Base-by-base conservation (phyloP, 92 coral and sea anemone genomes). In the Palythoa heliodiscus region DNA sequence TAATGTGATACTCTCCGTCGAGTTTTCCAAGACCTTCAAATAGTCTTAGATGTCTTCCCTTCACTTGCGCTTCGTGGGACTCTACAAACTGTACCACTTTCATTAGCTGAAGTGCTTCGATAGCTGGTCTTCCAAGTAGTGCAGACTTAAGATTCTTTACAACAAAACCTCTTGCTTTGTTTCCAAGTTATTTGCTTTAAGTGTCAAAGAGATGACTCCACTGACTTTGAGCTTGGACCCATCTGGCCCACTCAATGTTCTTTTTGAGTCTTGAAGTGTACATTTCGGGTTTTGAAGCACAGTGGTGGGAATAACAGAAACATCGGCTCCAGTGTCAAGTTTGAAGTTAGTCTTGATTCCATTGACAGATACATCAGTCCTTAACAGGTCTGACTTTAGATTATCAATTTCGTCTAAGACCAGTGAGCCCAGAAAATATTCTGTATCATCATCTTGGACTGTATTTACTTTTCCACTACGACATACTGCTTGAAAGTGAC, bases 71-170 rank as follows among this genome's bases (percentile, higher is more conserved):
- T 68, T 68, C 72, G 14, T 68, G 22, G 2, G 72, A 68, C 83
- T 52, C 66, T 77, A 77, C 83, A 19, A 29, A 13, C 2, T 77
- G 83, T 48, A 77, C 83, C 2, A 77, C 63, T 54, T 48, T 48
- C 7, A 77, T 69, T 54, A 77, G 69, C 47, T 22, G 48, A 52
- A 77, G 83, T n/a, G 83, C 83, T 77, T 77, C 67, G 40, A 77
- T 77, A 9, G 83, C 83, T 48, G 83, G 83, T 77, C 83, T 48
- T 35, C 83, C 83, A 48, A 77, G 83, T 48, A 77, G 83, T 54
- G 60, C 60, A 54, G 60, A 54, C 60, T 54, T 54, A 54, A 54
- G 60, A 54, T 54, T 54, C 60, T 54, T 54, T 54, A 54, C 60
- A 54, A 54, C 13, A 54, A 54, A 54, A 54, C 9, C 60, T 54